Percentiles rank a stretch among this genome's conserved stretches.
Conservation (phyloP, 2,113 vertebrate genomes). For the Grallaria varia region DNA sequence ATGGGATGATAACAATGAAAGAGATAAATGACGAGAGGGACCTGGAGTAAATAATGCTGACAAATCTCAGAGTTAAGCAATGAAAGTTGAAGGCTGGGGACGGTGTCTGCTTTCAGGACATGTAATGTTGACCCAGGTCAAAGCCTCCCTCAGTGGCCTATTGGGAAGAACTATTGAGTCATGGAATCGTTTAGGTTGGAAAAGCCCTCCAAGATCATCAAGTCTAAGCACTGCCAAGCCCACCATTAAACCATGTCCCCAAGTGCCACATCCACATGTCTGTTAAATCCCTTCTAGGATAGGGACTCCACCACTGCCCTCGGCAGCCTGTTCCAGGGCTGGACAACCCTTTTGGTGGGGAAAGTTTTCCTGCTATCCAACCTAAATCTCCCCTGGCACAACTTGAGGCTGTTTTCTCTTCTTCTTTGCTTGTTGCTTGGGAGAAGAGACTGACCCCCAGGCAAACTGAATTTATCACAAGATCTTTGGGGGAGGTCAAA, state of each 20-base stretch:
- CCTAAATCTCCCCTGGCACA: neutral
- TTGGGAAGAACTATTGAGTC: neutral
- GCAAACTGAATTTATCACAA: neutral
- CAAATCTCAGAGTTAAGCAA: neutral
- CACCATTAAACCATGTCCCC: neutral
- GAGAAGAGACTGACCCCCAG: neutral
- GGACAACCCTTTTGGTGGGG: neutral
- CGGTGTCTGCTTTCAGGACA: neutral
- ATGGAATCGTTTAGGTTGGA: neutral
- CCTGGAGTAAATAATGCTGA: neutral
- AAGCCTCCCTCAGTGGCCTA: neutral
- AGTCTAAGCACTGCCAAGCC: neutral
- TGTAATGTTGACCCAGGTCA: neutral
- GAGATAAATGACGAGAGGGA: neutral
- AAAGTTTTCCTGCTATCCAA: neutral
- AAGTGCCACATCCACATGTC: neutral
- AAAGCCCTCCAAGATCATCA: neutral
- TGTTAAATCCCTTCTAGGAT: neutral
- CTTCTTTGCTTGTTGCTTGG: neutral
- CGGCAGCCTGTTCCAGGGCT: neutral
- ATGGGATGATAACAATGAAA: neutral
- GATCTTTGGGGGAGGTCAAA: neutral
- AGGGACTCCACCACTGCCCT: neutral
- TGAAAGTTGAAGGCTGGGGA: neutral
- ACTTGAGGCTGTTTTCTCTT: neutral